Conservation (phyloP, 2,888 invertebrate genomes). For the Sepiola atlantica region DNA sequence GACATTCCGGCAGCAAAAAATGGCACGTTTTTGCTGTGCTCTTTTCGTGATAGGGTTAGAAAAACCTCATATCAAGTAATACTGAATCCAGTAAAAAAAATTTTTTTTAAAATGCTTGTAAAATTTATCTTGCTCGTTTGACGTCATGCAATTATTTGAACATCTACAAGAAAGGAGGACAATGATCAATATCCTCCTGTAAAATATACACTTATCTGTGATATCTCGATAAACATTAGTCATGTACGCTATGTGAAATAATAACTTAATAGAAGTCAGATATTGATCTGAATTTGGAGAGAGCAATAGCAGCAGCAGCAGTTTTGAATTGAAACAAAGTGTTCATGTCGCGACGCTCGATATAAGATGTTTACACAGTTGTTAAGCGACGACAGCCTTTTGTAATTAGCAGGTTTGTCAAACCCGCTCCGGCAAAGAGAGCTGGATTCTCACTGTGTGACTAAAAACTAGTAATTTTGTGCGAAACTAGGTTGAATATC, state of each 20-base stretch:
- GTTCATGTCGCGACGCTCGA: neutral
- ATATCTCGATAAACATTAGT: neutral
- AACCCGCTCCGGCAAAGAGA: no score
- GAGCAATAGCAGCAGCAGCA: neutral
- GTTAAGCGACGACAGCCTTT: no score
- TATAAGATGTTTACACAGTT: neutral
- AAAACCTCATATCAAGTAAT: no score
- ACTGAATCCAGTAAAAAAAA: no score
- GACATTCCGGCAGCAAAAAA: no score
- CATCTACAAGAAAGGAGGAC: neutral
- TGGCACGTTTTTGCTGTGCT: no score
- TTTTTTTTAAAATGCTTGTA: neutral
- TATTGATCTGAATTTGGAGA: neutral
- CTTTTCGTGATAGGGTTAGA: no score
- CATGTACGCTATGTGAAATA: neutral
- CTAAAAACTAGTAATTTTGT: neutral
- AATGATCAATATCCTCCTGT: neutral
- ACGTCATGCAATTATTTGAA: neutral
- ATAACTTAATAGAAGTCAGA: neutral
- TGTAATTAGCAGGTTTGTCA: neutral
- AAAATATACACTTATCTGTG: neutral
- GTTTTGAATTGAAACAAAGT: neutral
- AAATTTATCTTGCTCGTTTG: neutral
- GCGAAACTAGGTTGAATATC: neutral
- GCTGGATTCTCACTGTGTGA: no score